Conservation (phyloP, 2,797 vertebrate species). For the Miichthys miiuy region DNA sequence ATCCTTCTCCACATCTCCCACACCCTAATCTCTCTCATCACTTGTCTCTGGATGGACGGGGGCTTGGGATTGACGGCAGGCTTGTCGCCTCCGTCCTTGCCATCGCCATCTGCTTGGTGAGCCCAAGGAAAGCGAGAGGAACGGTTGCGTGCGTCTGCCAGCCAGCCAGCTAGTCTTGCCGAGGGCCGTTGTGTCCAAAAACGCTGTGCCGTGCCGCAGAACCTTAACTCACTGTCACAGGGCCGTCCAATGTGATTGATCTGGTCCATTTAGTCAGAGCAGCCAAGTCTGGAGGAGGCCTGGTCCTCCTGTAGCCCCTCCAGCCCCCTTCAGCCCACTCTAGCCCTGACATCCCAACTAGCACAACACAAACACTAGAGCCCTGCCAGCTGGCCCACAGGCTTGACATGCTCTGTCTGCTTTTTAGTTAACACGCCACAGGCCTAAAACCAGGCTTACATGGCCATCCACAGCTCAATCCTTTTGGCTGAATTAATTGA, state of each 20-base stretch:
- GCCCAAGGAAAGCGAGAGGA: constrained; percentile 79
- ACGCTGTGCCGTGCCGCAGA: constrained; percentile 79
- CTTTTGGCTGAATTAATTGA: constrained; percentile 53
- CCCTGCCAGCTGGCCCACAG: constrained; percentile 82
- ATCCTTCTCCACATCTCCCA: constrained; percentile 63
- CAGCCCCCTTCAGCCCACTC: constrained; percentile 72
- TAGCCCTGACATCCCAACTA: constrained; percentile 78
- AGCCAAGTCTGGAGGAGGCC: constrained; percentile 84
- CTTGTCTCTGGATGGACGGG: constrained; percentile 75
- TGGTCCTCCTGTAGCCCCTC: constrained; percentile 79
- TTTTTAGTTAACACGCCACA: constrained; percentile 78
- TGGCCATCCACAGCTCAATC: constrained; percentile 49
- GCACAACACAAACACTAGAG: constrained; percentile 84
- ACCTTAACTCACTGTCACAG: constrained; percentile 88
- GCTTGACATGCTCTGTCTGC: constrained; percentile 74
- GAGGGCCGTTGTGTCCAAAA: constrained; percentile 81
- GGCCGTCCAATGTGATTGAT: constrained; percentile 88
- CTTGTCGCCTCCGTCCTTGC: constrained; percentile 80
- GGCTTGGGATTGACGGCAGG: constrained; percentile 77
- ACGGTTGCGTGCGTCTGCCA: constrained; percentile 66
- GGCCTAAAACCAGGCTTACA: constrained; percentile 67
- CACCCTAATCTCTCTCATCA: constrained; percentile 72
- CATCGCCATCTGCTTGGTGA: constrained; percentile 86
- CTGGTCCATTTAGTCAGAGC: constrained; percentile 88
- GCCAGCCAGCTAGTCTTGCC: constrained; percentile 74